phyloP scores from a whole-genome alignment of 1,140 invertebrate genomes.

The Drosophila tristis region DNA sequence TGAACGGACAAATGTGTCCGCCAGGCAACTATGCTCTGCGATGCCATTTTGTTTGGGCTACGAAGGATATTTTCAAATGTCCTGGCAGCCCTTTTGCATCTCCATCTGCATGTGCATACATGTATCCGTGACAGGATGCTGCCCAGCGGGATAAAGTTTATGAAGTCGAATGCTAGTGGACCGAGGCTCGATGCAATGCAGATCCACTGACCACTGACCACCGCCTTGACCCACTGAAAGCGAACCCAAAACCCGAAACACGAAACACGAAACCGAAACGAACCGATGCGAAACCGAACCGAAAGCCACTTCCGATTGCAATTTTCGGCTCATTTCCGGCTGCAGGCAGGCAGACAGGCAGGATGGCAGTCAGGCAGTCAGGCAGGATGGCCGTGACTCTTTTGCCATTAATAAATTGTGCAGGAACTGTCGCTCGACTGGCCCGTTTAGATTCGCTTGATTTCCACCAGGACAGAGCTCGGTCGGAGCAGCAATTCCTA shows the following conservation, averaged over 20 bases:
- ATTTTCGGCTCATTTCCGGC: constrained; percentile 69
- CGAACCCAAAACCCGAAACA: neutral
- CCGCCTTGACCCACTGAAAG: constrained; percentile 48
- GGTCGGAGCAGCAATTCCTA: neutral
- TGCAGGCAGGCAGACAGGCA: constrained; percentile 42
- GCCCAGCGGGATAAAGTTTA: constrained; percentile 27
- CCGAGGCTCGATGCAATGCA: constrained; percentile 2
- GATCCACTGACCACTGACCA: constrained; percentile 26
- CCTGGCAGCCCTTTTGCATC: constrained; percentile 1
- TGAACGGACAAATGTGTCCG: constrained; percentile 25
- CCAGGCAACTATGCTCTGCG: constrained; percentile 1
- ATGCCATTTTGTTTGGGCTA: constrained; percentile 11
- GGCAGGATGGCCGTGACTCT: constrained; percentile 54
- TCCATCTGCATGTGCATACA: constrained; percentile 30
- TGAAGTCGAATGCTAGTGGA: constrained; percentile 25
- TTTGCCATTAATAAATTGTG: constrained; percentile 68
- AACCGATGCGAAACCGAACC: constrained; percentile 13
- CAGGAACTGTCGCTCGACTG: constrained; percentile 22
- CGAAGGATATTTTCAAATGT: constrained; percentile 1
- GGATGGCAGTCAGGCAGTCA: constrained; percentile 39
- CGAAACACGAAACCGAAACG: constrained; percentile 7
- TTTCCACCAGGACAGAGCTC: constrained; percentile 56
- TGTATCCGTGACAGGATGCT: constrained; percentile 43
- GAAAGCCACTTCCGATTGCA: constrained; percentile 52
- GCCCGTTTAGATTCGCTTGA: constrained; percentile 55